phyloP scores from a whole-genome alignment of 2,113 vertebrate species.

The Poicephalus meyeri region DNA sequence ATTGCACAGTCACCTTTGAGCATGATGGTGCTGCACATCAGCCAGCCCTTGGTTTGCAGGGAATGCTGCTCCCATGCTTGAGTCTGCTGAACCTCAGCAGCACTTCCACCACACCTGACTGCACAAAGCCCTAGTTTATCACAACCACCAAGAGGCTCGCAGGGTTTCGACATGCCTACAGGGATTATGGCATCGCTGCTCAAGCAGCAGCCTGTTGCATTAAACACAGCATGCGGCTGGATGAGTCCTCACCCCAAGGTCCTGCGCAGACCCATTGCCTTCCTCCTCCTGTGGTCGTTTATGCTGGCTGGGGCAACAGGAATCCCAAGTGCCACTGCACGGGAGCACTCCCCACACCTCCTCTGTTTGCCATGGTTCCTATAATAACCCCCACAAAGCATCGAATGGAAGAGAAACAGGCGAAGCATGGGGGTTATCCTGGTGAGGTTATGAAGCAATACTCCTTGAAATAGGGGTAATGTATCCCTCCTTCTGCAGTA shows the following conservation, averaged over 20 bases:
- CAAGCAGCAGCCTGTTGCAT: neutral
- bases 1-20: neutral
- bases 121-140: neutral
- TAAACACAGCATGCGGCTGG: neutral
- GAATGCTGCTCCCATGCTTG: neutral
- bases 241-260: neutral
- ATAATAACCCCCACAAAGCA: neutral
- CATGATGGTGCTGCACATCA: neutral
- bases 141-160: neutral
- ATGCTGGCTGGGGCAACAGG: neutral
- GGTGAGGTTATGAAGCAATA: neutral
- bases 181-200: neutral
- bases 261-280: too few relatives aligned
- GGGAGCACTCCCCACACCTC: neutral
- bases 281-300: neutral
- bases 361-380: rapidly evolving
- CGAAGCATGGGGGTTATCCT: neutral
- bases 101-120: neutral
- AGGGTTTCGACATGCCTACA: neutral
- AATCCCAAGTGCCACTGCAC: neutral
- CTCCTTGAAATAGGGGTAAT: neutral
- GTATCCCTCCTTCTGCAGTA: neutral
- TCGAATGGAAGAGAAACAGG: neutral
- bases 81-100: neutral
- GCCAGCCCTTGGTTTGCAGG: neutral